Percentiles rank a stretch among this genome's conserved stretches.
Conservation (phyloP, 2,888 invertebrate species). For the Bruchidius siliquastri region DNA sequence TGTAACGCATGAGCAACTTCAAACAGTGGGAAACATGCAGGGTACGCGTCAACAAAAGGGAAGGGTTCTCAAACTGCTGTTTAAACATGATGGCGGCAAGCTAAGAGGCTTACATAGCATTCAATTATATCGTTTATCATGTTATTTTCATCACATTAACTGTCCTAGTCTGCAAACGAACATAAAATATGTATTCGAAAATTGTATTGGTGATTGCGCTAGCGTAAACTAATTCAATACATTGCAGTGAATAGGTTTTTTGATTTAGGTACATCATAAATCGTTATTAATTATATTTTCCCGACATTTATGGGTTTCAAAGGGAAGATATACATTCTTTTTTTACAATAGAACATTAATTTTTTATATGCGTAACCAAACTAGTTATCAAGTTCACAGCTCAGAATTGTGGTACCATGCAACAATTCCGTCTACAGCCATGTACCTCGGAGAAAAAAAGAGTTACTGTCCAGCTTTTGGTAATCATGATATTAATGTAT, state of each 20-base stretch:
- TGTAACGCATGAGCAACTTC: not conserved
- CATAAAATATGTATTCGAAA: not conserved
- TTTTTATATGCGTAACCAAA: not conserved
- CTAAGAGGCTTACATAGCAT: not conserved
- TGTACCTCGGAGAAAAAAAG: no score
- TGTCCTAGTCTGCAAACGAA: not conserved
- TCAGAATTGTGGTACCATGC: not conserved
- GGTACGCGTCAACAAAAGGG: not conserved
- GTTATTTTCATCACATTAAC: not conserved
- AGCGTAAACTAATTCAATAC: not conserved
- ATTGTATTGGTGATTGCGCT: not conserved
- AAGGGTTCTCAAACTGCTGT: not conserved
- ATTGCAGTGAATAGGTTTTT: not conserved
- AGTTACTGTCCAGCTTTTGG: no score
- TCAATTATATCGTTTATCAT: not conserved
- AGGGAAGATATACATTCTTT: not conserved
- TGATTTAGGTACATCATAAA: not conserved
- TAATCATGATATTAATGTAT: no score
- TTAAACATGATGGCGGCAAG: not conserved
- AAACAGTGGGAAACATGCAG: not conserved
- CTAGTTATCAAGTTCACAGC: not conserved
- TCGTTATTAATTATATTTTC: not conserved
- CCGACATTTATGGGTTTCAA: not conserved
- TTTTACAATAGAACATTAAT: not conserved
- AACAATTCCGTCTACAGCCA: no score